Evolutionary conservation across 2,113 vertebrate species (phyloP), one percentile per base, ranked within the genome.

Genomic region (Turdus rufiventris): DNA sequence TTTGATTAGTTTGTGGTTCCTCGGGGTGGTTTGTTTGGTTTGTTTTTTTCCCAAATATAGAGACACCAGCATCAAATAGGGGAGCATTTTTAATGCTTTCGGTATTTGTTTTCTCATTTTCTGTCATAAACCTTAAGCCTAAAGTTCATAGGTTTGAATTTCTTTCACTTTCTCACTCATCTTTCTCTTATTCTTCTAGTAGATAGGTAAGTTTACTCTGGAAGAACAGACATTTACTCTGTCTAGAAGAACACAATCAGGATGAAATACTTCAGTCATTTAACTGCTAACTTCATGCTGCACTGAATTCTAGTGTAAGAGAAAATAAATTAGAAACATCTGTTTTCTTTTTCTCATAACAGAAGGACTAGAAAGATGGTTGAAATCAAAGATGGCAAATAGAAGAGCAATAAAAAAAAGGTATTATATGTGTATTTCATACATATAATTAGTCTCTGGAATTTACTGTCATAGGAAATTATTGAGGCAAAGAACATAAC

Each of bases 351-450:
- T 93, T 73, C 71, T 93, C 42, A 4, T 79, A 82, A 34, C 21
- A 45, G 63, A 82, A 91, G 42, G 85, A 88, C 33, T 47, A 93
- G 61, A 90, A 50, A 75, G 24, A 58, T 15, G 14, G 23, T 56
- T 77, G 79, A 93, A 96, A 88, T 88, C 43, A 91, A 84, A 93
- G 80, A 63, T 86, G 83, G 31, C 68, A 88, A 96, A 88, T 90
- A 40, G 18, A 61, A 81, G 33, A 56, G 56, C 80, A 88, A 77
- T 92, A 83, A 93, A 89, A 79, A 18, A 53, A 66, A 80, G 45
- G 31, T 82, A 75, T 63, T 85, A 11, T 54, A 38, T 68, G 36
- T 88, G 63, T 70, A 50, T 92, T 88, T 93, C 43, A 79, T 65
- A 71, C 47, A 26, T 58, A 54, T 60, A 71, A 91, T 86, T 93